Evolutionary conservation across 2,113 vertebrate species (phyloP).

Genomic region (Physeter macrocephalus): DNA sequence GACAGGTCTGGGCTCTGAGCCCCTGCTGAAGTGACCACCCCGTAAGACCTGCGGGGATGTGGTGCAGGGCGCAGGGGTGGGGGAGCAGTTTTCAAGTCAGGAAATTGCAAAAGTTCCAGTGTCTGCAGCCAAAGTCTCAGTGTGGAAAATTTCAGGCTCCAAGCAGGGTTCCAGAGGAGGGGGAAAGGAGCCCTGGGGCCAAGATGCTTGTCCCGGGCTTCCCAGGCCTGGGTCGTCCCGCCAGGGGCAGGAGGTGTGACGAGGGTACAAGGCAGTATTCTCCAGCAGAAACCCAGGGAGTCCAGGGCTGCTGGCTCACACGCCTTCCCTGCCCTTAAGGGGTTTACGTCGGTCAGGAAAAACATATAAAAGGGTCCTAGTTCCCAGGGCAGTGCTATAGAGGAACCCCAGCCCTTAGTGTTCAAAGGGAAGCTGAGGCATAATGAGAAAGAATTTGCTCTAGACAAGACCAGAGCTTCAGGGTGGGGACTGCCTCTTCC

Average conservation of each 20-base stretch:
- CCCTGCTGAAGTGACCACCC: background rate
- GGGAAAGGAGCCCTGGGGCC: background rate
- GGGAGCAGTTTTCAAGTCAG: constrained; percentile 57
- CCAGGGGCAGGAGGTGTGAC: background rate
- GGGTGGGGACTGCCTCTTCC: background rate
- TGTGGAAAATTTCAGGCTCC: constrained; percentile 65
- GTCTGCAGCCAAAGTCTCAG: constrained; percentile 55
- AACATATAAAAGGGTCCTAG: background rate
- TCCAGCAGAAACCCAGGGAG: background rate
- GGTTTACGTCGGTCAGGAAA: background rate
- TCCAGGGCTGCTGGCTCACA: background rate
- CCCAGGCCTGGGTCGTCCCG: background rate
- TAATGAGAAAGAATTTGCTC: background rate
- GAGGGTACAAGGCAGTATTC: background rate
- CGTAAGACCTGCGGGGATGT: background rate
- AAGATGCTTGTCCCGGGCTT: constrained; percentile 24
- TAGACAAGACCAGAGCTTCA: background rate
- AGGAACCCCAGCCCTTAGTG: background rate
- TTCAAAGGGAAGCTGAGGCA: constrained; percentile 16
- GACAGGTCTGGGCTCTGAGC: background rate
- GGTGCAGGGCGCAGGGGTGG: background rate
- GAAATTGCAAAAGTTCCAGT: constrained; percentile 69
- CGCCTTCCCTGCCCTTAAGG: background rate
- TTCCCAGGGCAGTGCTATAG: background rate
- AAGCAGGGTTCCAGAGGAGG: constrained; percentile 46